phyloP scores from a whole-genome alignment of 2,797 vertebrate genomes.

The Silurus aristotelis region DNA sequence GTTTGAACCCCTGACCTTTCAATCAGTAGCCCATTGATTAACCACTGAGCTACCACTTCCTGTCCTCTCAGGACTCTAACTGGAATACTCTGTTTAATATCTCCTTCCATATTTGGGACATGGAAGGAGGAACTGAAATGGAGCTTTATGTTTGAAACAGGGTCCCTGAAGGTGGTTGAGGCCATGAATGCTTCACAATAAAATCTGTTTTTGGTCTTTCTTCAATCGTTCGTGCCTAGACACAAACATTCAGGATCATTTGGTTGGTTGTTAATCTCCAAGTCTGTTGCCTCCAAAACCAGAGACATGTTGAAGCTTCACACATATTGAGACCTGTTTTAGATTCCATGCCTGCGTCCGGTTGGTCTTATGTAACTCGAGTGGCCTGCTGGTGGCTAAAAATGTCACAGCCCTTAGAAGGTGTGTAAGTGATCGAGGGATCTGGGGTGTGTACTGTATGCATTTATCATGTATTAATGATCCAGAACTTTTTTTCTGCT shows the following conservation, averaged over 20 bases:
- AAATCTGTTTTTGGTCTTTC: background rate
- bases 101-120: too few species aligned
- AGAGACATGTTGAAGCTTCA: slow-evolving; percentile 24
- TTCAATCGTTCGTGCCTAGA: background rate
- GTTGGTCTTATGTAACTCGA: slow-evolving; percentile 26
- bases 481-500: slow-evolving; percentile 33
- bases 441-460: background rate
- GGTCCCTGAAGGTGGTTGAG: background rate
- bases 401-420: slow-evolving; percentile 15
- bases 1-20: too few species aligned
- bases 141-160: too few species aligned
- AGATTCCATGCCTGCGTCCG: slow-evolving; percentile 18
- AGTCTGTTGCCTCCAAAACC: background rate
- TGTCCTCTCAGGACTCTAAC: too few species aligned
- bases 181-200: background rate
- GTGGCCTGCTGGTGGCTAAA: background rate
- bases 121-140: too few species aligned
- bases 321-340: slow-evolving; percentile 7
- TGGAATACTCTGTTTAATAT: too few species aligned
- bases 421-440: background rate
- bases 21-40: too few species aligned
- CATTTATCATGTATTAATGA: slow-evolving; percentile 21
- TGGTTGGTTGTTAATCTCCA: background rate
- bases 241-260: background rate
- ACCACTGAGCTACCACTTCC: too few species aligned